Conservation (phyloP, 2,797 vertebrate species). For the Pogonophryne albipinna region DNA sequence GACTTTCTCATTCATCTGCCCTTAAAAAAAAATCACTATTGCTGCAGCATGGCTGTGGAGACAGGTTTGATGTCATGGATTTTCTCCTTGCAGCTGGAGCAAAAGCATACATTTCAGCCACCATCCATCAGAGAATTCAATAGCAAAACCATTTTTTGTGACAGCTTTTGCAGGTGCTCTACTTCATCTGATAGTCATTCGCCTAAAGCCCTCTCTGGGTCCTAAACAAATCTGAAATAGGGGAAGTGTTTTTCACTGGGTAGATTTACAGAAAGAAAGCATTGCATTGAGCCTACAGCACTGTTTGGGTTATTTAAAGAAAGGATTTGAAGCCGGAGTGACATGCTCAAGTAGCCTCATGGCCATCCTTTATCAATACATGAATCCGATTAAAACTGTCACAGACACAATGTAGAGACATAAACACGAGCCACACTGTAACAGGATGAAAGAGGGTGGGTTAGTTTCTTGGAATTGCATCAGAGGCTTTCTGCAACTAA, state of each 20-base stretch:
- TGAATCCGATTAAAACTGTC: conserved; percentile 69
- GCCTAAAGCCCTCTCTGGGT: conserved; percentile 39
- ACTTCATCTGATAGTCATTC: conserved; percentile 18
- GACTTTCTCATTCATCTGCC: conserved; percentile 53
- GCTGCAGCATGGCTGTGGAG: conserved; percentile 50
- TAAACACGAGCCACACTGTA: conserved; percentile 57
- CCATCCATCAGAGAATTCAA: conserved; percentile 26
- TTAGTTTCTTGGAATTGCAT: conserved; percentile 84
- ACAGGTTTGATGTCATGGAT: conserved; percentile 39
- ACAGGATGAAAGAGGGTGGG: conserved; percentile 69
- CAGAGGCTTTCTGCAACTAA: conserved; percentile 78
- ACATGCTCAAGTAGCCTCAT: conserved; percentile 56
- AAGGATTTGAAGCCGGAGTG: conserved; percentile 55
- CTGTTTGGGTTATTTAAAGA: conserved; percentile 55
- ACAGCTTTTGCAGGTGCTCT: conserved; percentile 35
- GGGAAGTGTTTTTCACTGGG: conserved; percentile 17
- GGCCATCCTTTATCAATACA: conserved; percentile 66
- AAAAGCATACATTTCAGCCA: conserved; percentile 27
- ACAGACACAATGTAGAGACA: conserved; percentile 65
- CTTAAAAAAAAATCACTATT: conserved; percentile 25
- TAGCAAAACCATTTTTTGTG: conserved; percentile 8
- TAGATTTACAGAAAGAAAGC: conserved; percentile 43
- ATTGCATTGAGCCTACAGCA: conserved; percentile 46
- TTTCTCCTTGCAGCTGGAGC: conserved; percentile 35
- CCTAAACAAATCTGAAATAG: conserved; percentile 34